Conservation (phyloP, 2,113 vertebrate species). For the Cavia aperea region DNA sequence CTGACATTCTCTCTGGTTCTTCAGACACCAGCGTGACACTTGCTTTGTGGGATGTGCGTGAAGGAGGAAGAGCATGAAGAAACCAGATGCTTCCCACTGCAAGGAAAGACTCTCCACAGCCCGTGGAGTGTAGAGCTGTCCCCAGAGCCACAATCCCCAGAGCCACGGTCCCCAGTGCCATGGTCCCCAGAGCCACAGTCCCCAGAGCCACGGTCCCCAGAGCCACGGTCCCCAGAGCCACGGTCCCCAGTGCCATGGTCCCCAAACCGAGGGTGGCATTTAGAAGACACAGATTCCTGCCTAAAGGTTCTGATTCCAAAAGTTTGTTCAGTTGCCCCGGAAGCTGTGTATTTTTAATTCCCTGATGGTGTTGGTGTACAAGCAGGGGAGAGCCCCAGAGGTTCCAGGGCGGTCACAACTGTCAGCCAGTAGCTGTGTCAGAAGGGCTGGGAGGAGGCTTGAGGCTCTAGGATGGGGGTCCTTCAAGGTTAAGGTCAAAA, state of each 20-base stretch:
- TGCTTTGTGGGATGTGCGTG: neutral
- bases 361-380: neutral
- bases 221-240: neutral
- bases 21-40: neutral
- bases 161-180: too few species aligned
- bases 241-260: fast-evolving
- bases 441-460: neutral
- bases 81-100: too few species aligned
- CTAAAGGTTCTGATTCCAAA: neutral
- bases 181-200: neutral
- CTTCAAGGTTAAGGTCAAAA: slow-evolving; percentile 22
- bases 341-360: neutral
- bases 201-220: too few species aligned
- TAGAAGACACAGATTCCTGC: neutral
- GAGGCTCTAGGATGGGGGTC: neutral
- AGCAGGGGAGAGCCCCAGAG: neutral
- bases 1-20: slow-evolving; percentile 34
- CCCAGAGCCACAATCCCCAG: neutral
- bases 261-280: neutral
- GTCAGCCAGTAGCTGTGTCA: neutral
- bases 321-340: neutral
- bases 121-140: neutral
- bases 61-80: neutral
- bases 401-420: neutral
- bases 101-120: neutral